Conservation (phyloP, 1,140 invertebrate genomes). For the Bombus sibiricus region DNA sequence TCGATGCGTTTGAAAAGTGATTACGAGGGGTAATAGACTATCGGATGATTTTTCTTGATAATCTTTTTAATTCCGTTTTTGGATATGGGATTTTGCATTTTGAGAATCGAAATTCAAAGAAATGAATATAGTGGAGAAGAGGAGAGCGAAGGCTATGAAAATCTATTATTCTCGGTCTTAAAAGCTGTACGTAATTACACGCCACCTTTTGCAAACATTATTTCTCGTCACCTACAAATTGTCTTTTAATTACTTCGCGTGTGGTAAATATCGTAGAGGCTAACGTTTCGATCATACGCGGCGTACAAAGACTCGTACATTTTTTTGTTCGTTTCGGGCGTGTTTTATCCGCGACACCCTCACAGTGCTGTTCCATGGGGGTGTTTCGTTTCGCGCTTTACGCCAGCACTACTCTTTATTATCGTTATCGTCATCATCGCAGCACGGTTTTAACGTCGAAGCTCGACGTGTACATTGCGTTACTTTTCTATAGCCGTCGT, state of each 20-base stretch:
- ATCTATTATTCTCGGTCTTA: neutral
- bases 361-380: neutral
- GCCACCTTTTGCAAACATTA: neutral
- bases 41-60: neutral
- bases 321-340: neutral
- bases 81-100: neutral
- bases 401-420: conserved; percentile 53
- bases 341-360: conserved; percentile 11
- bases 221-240: neutral
- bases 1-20: neutral
- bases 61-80: neutral
- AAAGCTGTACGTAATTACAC: neutral
- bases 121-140: neutral
- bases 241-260: neutral
- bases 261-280: neutral
- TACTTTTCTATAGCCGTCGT: conserved; percentile 60
- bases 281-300: no score
- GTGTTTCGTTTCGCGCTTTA: conserved; percentile 14
- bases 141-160: neutral
- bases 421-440: conserved; percentile 64
- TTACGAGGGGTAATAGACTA: neutral
- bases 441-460: conserved; percentile 55
- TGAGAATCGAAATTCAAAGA: neutral
- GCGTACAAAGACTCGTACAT: neutral
- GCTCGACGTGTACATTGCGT: conserved; percentile 36